Evolutionary conservation across 2,113 vertebrate genomes (phyloP).

Genomic region (Eurypyga helias): DNA sequence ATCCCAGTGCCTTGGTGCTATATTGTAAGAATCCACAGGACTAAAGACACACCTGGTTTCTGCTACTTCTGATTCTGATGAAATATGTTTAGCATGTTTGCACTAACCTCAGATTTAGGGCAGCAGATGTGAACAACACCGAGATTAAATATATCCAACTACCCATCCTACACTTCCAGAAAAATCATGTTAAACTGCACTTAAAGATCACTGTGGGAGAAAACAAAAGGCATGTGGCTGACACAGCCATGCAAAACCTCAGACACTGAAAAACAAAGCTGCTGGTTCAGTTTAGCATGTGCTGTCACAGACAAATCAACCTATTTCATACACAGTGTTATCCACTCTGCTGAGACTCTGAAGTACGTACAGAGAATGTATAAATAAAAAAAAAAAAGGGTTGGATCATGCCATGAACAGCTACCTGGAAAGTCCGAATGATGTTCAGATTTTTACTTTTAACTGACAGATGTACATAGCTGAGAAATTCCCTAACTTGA

Average conservation of each 20-base stretch:
- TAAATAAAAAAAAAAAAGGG: background rate
- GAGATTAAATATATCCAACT: background rate
- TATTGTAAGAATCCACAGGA: background rate
- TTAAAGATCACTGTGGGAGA: background rate
- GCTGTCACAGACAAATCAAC: background rate
- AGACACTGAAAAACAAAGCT: background rate
- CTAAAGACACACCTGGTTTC: background rate
- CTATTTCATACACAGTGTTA: background rate
- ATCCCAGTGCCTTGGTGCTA: background rate
- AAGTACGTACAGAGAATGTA: background rate
- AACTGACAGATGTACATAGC: background rate
- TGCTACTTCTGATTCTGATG: background rate
- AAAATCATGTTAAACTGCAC: background rate
- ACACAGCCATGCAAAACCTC: background rate
- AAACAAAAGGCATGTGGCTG: background rate
- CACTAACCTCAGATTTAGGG: background rate
- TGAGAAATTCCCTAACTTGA: background rate
- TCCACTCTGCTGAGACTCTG: background rate
- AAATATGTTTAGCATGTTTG: background rate
- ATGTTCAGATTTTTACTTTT: background rate
- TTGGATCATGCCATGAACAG: background rate
- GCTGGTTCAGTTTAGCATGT: background rate
- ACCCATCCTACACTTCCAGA: background rate
- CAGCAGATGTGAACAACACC: background rate
- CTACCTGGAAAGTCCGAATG: fast-evolving